Base-by-base conservation (phyloP, 2,797 vertebrate species). In the Glyptemys insculpta region DNA sequence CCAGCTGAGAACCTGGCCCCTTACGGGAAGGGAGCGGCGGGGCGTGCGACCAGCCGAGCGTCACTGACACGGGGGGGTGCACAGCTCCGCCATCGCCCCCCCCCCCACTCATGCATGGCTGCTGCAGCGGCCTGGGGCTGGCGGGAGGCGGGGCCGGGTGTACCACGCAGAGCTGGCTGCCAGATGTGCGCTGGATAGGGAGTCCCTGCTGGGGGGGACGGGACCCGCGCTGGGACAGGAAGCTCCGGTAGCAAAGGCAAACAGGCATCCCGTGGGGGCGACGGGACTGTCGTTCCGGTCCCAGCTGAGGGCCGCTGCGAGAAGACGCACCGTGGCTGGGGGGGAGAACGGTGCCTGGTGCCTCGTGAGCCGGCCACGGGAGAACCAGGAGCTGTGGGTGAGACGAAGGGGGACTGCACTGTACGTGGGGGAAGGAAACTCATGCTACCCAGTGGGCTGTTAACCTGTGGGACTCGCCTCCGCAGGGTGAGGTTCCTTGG, bases 201-300 rank as follows among this genome's bases (percentile, higher is more conserved):
- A 4, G 44, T 5, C 72, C 72, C 68, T 11, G 37, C 41, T 44
- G 11, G 9, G 68, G 59, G 68, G n/a, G 68, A 12, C 10, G n/a
- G 11, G 12, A 27, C 37, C 41, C 3, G 11, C 27, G 12, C 6
- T 14, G 23, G 25, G 74, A 29, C 41, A 47, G 41, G 74, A 29
- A 76, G 44, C 12, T 76, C 14, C 8, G 25, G 44, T 47, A 76
- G 74, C 44, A 76, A 76, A 47, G 23, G 27, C 25, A 76, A 76
- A 76, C 41, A 29, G 9, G 4, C 5, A 5, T 21, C n/a, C 37
- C 29, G 8, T 5, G 47, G 76, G 4, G 27, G 47, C 3, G 44
- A 12, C 0, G 41, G 72, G 12, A 44, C 27, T 3, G 8, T 11
- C 2, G 4, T 34, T 29, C 12, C 8, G 7, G 4, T 49, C 47